phyloP scores from a whole-genome alignment of 2,888 invertebrate species.

The Spicauda simplicius region DNA sequence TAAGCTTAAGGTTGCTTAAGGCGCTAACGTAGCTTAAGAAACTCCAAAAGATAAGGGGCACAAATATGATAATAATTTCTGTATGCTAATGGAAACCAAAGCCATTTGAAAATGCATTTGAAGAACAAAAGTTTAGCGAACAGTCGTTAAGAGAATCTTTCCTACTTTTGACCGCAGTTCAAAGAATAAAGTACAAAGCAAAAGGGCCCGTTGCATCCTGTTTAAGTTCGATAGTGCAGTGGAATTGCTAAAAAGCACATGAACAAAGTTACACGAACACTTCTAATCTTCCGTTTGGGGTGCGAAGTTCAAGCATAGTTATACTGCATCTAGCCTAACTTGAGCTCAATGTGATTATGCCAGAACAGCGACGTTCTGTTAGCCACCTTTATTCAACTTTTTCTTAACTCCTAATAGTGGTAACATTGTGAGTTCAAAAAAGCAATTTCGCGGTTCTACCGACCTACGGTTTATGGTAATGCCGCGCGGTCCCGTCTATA shows the following conservation, averaged over 20 bases:
- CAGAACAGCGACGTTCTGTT: constrained; percentile 50
- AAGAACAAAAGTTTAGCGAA: constrained; percentile 20
- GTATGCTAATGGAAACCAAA: not conserved
- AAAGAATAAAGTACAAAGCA: constrained; percentile 41
- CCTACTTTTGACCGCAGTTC: constrained; percentile 39
- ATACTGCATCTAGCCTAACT: constrained; percentile 57
- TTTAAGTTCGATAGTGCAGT: constrained; percentile 54
- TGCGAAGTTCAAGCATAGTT: constrained; percentile 58
- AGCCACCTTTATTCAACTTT: constrained; percentile 70
- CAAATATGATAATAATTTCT: not conserved
- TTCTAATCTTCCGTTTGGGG: constrained; percentile 68
- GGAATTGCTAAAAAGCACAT: constrained; percentile 75
- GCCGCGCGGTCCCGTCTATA: constrained; percentile 65
- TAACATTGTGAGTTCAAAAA: constrained; percentile 81
- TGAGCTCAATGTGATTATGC: constrained; percentile 63
- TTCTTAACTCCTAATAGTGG: constrained; percentile 71
- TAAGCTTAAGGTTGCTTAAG: no score
- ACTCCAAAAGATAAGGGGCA: constrained; percentile 1
- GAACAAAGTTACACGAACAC: constrained; percentile 65
- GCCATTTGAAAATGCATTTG: constrained; percentile 14
- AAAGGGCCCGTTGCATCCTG: constrained; percentile 55
- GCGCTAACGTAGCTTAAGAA: no score
- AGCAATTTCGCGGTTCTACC: constrained; percentile 72
- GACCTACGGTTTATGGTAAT: constrained; percentile 78
- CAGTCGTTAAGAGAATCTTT: constrained; percentile 39